Percentiles rank a stretch among this genome's conserved stretches.
Conservation (phyloP, 2,797 vertebrate genomes). For the Hypotaenidia okinawae region DNA sequence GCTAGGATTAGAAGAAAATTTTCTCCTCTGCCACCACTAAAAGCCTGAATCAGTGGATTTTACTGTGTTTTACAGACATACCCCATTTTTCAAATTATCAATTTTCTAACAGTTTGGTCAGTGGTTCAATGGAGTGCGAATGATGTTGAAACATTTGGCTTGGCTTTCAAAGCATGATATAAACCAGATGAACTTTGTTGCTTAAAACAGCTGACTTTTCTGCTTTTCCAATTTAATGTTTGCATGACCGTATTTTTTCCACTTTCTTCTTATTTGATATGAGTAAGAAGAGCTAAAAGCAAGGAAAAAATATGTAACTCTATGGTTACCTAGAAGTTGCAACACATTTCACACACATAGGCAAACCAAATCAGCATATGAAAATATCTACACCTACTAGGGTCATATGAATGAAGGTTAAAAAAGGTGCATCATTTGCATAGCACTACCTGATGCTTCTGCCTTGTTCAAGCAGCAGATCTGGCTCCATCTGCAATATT, state of each 20-base stretch:
- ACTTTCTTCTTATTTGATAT: not conserved
- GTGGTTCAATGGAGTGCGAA: not conserved
- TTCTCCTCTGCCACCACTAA: not conserved
- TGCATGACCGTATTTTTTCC: not conserved
- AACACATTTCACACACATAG: not conserved
- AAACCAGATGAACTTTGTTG: not conserved
- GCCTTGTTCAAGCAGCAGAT: not conserved
- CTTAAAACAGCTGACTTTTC: not conserved
- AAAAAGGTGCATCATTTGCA: not conserved
- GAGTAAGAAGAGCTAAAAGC: not conserved
- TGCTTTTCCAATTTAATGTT: not conserved
- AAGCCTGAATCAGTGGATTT: not conserved
- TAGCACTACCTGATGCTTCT: not conserved
- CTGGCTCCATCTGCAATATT: not conserved
- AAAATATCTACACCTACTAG: not conserved
- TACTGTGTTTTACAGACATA: not conserved
- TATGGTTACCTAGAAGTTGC: not conserved
- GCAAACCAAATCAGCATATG: not conserved
- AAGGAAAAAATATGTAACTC: not conserved
- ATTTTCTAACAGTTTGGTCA: not conserved
- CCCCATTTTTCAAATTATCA: not conserved
- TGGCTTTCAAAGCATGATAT: not conserved
- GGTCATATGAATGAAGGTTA: not conserved
- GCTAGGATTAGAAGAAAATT: not conserved
- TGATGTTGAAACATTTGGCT: not conserved